A percentile compares a stretch with the other conserved stretches of the same genome.
Conservation (phyloP, 2,797 vertebrate species). For the Myiotriccus ornatus region DNA sequence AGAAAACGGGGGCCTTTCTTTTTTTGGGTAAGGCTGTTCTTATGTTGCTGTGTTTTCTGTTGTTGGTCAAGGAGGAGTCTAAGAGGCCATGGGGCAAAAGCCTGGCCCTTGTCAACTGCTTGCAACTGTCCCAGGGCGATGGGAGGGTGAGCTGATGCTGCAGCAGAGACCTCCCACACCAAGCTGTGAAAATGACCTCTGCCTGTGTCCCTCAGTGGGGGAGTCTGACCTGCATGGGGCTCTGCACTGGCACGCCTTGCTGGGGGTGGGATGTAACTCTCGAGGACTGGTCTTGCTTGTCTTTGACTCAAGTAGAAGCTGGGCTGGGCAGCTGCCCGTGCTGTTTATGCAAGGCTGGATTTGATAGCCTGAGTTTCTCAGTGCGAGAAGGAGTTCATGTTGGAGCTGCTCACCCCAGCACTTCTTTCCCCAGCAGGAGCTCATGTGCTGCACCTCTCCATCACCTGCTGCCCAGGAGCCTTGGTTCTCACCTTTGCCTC, state of each 20-base stretch:
- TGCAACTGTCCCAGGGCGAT: background rate
- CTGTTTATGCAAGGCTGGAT: background rate
- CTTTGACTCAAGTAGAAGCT: background rate
- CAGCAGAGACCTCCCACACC: background rate
- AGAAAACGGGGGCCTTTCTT: slow-evolving; percentile 24
- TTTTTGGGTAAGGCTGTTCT: slow-evolving; percentile 19
- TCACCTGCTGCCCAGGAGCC: background rate
- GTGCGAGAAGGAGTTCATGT: background rate
- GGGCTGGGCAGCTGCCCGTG: background rate
- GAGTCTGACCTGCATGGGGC: background rate
- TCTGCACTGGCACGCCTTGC: background rate
- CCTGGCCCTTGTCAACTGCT: background rate
- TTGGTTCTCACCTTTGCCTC: background rate
- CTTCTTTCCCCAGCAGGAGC: background rate
- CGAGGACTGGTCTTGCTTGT: background rate
- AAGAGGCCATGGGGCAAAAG: background rate
- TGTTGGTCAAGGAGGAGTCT: background rate
- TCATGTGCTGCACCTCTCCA: slow-evolving; percentile 1
- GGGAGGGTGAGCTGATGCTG: background rate
- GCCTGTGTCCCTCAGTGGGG: background rate
- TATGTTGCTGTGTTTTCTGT: slow-evolving; percentile 32
- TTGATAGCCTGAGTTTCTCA: background rate
- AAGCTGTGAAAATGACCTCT: slow-evolving; percentile 45
- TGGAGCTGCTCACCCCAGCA: background rate
- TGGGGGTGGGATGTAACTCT: background rate